phyloP scores from a whole-genome alignment of 2,888 invertebrate species.

The Oscheius myriophilus region DNA sequence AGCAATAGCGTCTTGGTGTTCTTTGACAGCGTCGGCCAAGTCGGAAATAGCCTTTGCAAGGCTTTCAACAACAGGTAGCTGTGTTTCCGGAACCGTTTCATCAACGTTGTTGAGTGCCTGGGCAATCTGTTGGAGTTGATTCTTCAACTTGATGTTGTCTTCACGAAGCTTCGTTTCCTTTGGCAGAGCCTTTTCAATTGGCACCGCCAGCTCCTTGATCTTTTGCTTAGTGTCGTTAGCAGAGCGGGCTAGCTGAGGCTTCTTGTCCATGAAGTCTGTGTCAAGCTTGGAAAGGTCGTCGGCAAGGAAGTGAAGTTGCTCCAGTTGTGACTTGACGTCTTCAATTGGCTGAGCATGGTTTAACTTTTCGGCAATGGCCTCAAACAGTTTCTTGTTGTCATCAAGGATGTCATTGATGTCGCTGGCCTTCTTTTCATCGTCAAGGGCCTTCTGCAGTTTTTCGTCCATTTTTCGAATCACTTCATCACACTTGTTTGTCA shows the following conservation, averaged over 20 bases:
- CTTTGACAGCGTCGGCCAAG: slow-evolving; percentile 1
- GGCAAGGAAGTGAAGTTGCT: slow-evolving; percentile 28
- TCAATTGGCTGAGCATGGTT: slow-evolving; percentile 29
- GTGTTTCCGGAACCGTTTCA: slow-evolving; percentile 18
- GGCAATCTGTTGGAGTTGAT: slow-evolving; percentile 20
- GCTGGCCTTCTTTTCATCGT: slow-evolving; percentile 30
- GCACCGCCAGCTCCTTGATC: slow-evolving; percentile 30
- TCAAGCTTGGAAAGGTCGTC: slow-evolving; percentile 29
- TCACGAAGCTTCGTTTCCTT: slow-evolving; percentile 21
- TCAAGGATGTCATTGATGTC: slow-evolving; percentile 27
- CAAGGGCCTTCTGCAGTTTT: slow-evolving; percentile 37
- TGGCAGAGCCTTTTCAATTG: slow-evolving; percentile 25
- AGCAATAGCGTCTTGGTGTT: slow-evolving; percentile 13
- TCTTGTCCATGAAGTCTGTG: slow-evolving; percentile 24
- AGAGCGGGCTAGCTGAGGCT: slow-evolving; percentile 32
- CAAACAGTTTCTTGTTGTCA: slow-evolving; percentile 27
- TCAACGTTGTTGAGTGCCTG: slow-evolving; percentile 8
- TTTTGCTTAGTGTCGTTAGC: slow-evolving; percentile 23
- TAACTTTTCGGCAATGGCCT: slow-evolving; percentile 35
- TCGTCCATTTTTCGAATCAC: slow-evolving; percentile 32
- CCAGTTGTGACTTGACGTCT: slow-evolving; percentile 32
- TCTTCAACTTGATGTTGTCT: slow-evolving; percentile 25
- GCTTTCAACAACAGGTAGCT: slow-evolving; percentile 21
- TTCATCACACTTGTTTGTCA: slow-evolving; percentile 30
- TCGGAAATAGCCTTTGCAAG: not conserved